Evolutionary conservation across 2,113 vertebrate genomes (phyloP).

Genomic region (Corvus moneduloides): DNA sequence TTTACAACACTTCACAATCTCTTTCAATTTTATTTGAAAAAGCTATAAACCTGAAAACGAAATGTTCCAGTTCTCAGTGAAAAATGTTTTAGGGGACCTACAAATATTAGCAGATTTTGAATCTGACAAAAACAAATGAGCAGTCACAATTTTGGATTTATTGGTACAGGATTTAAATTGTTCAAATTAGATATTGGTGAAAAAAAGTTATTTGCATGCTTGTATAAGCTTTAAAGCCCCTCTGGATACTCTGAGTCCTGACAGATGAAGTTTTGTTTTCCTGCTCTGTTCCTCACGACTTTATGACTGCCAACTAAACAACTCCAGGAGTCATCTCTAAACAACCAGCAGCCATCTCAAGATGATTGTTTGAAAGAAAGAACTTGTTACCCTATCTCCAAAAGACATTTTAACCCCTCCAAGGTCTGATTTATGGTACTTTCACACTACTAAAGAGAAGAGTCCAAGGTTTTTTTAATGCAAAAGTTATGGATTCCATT

Average conservation of each 20-base stretch:
- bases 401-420: not conserved
- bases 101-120: not conserved
- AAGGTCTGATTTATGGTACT: not conserved
- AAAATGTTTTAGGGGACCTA: not conserved
- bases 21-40: not conserved
- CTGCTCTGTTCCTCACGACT: not conserved
- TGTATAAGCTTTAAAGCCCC: not conserved
- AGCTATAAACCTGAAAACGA: not conserved
- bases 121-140: not conserved
- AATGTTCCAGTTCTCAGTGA: not conserved
- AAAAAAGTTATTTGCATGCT: not conserved
- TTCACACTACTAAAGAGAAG: not conserved
- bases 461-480: not conserved
- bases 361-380: not conserved
- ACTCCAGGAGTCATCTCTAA: not conserved
- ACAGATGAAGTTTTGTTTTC: not conserved
- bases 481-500: not conserved
- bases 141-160: not conserved
- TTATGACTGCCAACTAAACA: not conserved
- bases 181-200: not conserved
- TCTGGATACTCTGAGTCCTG: not conserved
- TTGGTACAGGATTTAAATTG: not conserved
- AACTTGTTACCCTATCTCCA: not conserved
- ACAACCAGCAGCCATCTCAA: not conserved
- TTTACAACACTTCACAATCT: not conserved